Evolutionary conservation across 2,113 vertebrate species (phyloP).

Genomic region (Protobothrops mucrosquamatus): DNA sequence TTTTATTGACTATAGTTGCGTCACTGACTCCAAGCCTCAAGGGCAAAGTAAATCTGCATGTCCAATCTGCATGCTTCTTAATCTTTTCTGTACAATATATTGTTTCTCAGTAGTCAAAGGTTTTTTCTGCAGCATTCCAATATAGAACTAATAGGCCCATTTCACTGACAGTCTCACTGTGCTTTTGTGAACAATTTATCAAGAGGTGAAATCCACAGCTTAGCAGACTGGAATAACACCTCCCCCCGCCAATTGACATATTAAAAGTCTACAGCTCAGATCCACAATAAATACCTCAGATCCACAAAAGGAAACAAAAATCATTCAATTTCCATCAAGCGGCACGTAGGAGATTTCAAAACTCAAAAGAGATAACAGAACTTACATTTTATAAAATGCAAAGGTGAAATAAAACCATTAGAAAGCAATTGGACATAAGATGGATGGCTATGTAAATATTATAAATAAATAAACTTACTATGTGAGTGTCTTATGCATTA

Average conservation of each 20-base stretch:
- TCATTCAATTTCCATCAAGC: slow-evolving; percentile 50
- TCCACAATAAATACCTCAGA: background rate
- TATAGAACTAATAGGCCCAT: background rate
- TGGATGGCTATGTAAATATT: no score
- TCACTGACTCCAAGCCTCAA: background rate
- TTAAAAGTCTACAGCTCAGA: slow-evolving; percentile 14
- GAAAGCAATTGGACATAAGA: slow-evolving; percentile 15
- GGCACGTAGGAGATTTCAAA: slow-evolving; percentile 29
- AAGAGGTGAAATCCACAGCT: background rate
- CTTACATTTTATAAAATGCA: background rate
- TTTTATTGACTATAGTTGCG: background rate
- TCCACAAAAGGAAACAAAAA: slow-evolving; percentile 33
- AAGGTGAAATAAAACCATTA: slow-evolving; percentile 29
- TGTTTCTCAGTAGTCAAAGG: background rate
- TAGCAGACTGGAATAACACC: background rate
- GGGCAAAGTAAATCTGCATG: background rate
- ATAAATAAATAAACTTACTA: background rate
- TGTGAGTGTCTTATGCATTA: background rate
- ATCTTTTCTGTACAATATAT: background rate
- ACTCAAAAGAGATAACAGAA: slow-evolving; percentile 29
- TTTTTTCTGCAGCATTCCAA: background rate
- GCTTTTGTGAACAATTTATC: background rate
- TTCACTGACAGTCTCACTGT: background rate
- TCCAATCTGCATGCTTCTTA: background rate
- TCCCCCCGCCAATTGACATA: background rate